Evolutionary conservation across 1,140 invertebrate genomes (phyloP).

Genomic region (Brachionus rubens): DNA sequence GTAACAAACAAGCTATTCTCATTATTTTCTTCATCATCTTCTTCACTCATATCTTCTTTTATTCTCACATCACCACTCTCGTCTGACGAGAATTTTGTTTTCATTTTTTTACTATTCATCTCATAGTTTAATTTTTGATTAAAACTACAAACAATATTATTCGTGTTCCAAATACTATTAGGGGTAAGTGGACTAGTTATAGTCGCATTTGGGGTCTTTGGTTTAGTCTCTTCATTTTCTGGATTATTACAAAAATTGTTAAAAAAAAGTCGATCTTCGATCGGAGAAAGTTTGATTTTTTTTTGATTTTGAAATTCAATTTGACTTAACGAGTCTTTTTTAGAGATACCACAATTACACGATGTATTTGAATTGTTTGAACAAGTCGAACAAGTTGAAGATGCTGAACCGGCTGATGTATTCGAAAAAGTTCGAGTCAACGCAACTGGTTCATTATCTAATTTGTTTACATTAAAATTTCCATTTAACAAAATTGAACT

Average conservation of each 20-base stretch:
- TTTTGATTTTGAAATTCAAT: not conserved
- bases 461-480: not conserved
- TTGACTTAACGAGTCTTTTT: not conserved
- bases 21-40: not conserved
- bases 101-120: not conserved
- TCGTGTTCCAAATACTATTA: not conserved
- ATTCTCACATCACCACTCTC: not conserved
- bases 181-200: not conserved
- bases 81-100: not conserved
- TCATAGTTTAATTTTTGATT: conserved; percentile 27
- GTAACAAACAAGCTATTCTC: not conserved
- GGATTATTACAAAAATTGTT: not conserved
- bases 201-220: no score
- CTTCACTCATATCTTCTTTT: not conserved
- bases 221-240: no score
- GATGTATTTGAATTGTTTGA: not conserved
- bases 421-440: not conserved
- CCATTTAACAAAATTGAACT: not conserved
- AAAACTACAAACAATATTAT: not conserved
- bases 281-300: not conserved
- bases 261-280: not conserved
- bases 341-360: not conserved
- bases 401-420: not conserved
- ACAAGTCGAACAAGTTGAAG: not conserved
- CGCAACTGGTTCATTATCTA: not conserved